Evolutionary conservation across 2,888 invertebrate species (phyloP).

Genomic region (Colostygia pectinataria): DNA sequence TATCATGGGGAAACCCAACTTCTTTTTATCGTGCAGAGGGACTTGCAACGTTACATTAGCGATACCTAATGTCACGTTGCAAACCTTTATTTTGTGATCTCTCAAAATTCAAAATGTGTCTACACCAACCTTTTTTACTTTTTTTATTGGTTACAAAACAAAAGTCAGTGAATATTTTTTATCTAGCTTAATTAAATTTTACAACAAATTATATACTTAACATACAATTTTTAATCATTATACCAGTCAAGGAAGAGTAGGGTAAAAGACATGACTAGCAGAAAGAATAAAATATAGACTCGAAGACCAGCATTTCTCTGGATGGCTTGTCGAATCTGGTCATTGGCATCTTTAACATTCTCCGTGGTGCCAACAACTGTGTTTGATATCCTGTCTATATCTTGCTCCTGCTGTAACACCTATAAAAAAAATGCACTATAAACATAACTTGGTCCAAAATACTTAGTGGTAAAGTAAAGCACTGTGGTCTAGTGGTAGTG

Average conservation of each 20-base stretch:
- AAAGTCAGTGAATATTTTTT: background rate
- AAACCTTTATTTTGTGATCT: no score
- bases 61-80: no score
- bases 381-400: constrained; percentile 94
- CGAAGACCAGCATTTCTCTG: constrained; percentile 97
- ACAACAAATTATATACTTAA: background rate
- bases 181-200: background rate
- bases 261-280: constrained; percentile 97
- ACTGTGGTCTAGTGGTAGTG: no score
- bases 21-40: no score
- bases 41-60: no score
- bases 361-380: constrained; percentile 96
- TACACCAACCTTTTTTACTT: no score
- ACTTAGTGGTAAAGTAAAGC: no score
- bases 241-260: constrained; percentile 99
- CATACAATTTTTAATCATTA: constrained; percentile 84
- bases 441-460: no score
- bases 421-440: constrained; percentile 44
- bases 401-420: constrained; percentile 96
- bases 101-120: no score
- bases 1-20: no score
- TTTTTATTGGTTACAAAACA: no score
- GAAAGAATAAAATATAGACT: constrained; percentile 96
- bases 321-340: constrained; percentile 98
- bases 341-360: constrained; percentile 97